Percentiles rank a stretch among this genome's conserved stretches.
Evolutionary conservation across 2,888 invertebrate genomes (phyloP).

Genomic region (Ormyrus thymus): DNA sequence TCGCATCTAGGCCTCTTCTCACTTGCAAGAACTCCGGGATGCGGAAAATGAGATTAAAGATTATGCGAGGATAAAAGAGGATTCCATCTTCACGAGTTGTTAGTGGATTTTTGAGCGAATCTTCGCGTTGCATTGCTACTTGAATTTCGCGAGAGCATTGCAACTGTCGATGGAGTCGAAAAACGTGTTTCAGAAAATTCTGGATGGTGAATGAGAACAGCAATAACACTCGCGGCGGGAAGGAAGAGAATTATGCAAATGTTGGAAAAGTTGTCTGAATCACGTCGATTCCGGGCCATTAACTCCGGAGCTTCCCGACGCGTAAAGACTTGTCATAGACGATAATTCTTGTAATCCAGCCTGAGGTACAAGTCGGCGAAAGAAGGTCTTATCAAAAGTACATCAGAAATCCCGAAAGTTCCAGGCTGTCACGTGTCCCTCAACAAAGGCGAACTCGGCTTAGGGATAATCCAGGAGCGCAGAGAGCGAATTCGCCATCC

Average conservation of each 20-base stretch:
- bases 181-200: background rate
- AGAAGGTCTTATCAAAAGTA: background rate
- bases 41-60: slow-evolving; percentile 37
- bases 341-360: slow-evolving; percentile 29
- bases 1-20: too few relatives aligned
- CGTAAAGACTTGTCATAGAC: background rate
- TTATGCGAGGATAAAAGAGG: slow-evolving; percentile 27
- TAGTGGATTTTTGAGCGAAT: background rate
- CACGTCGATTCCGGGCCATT: slow-evolving; percentile 13
- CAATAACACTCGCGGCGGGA: background rate
- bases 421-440: background rate
- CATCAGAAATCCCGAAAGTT: background rate
- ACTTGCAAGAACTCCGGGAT: background rate
- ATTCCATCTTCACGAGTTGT: background rate
- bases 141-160: background rate
- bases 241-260: slow-evolving; percentile 19
- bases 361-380: background rate
- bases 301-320: background rate
- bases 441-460: background rate
- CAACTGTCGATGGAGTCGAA: background rate
- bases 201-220: background rate
- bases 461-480: background rate
- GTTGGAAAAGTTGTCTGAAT: background rate
- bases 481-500: background rate
- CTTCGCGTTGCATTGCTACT: too few relatives aligned